Evolutionary conservation across 2,888 invertebrate genomes (phyloP).

Genomic region (Ormia ochracea): DNA sequence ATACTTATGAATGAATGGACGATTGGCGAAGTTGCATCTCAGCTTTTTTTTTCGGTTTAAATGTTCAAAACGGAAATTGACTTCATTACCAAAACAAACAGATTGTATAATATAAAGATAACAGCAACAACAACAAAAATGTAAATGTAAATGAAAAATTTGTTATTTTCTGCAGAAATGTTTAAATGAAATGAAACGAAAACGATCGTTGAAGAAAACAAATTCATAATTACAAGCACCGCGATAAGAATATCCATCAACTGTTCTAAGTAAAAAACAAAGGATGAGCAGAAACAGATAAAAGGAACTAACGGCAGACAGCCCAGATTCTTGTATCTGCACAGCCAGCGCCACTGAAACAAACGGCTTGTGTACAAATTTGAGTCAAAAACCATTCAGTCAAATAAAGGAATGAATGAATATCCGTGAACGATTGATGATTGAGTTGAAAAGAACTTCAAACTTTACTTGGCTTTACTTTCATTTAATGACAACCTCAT

Average conservation of each 20-base stretch:
- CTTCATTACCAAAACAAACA: constrained; percentile 76
- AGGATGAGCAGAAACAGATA: neutral
- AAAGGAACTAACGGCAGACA: neutral
- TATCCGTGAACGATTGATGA: constrained; percentile 31
- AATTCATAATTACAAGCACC: constrained; percentile 25
- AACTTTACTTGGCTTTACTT: too few relatives aligned
- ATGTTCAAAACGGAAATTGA: constrained; percentile 72
- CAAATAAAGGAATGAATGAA: neutral
- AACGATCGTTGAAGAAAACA: constrained; percentile 47
- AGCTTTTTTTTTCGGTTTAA: constrained; percentile 12
- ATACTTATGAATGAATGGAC: constrained; percentile 7
- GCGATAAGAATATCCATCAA: constrained; percentile 43
- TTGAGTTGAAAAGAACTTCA: constrained; percentile 45
- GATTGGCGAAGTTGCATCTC: neutral
- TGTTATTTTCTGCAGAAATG: constrained; percentile 16
- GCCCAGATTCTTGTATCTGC: neutral
- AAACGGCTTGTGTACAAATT: neutral
- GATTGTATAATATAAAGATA: neutral
- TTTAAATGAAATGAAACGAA: constrained; percentile 45
- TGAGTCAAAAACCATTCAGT: neutral
- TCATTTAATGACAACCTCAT: constrained; percentile 44
- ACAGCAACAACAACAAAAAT: neutral
- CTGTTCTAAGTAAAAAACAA: neutral
- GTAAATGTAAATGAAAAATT: too few relatives aligned
- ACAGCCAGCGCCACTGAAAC: neutral